A percentile compares a stretch with the other conserved stretches of the same genome.
phyloP scores from a whole-genome alignment of 2,888 invertebrate species.

The Frankliniella fusca region DNA sequence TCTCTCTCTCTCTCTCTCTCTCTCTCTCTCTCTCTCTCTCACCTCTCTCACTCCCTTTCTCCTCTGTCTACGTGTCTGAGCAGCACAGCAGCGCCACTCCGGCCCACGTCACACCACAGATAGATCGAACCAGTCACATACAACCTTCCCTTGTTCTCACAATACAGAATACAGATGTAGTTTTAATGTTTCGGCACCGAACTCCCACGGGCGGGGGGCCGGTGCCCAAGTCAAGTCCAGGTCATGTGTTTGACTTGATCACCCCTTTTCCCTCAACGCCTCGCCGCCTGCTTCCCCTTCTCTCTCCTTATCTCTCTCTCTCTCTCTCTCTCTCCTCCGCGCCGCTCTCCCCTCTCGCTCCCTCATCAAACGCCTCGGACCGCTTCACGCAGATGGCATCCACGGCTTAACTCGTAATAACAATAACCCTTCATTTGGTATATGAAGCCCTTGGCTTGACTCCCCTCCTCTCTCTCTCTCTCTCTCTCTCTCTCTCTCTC shows the following conservation, averaged over 20 bases:
- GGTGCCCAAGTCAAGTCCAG: background rate
- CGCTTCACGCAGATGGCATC: conserved; percentile 9
- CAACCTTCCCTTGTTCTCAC: too few species aligned
- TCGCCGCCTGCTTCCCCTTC: background rate
- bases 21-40: too few species aligned
- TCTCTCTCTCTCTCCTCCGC: too few species aligned
- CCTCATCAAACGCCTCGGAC: conserved; percentile 1
- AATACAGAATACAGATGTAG: too few species aligned
- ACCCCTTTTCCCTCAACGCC: too few species aligned
- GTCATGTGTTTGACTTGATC: too few species aligned
- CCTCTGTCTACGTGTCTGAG: too few species aligned
- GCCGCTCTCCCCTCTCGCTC: background rate
- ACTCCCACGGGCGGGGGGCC: background rate
- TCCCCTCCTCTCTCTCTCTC: background rate
- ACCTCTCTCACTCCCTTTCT: too few species aligned
- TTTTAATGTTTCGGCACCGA: background rate
- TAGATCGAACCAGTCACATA: too few species aligned
- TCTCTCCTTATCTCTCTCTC: background rate
- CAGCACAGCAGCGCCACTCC: too few species aligned
- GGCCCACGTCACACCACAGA: too few species aligned
- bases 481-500: conserved; percentile 19
- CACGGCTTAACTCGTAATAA: conserved; percentile 6
- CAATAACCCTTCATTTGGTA: conserved; percentile 20
- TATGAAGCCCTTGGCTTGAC: conserved; percentile 4
- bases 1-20: too few species aligned